phyloP scores from a whole-genome alignment of 2,888 invertebrate genomes.

The Aphodius granarius region DNA sequence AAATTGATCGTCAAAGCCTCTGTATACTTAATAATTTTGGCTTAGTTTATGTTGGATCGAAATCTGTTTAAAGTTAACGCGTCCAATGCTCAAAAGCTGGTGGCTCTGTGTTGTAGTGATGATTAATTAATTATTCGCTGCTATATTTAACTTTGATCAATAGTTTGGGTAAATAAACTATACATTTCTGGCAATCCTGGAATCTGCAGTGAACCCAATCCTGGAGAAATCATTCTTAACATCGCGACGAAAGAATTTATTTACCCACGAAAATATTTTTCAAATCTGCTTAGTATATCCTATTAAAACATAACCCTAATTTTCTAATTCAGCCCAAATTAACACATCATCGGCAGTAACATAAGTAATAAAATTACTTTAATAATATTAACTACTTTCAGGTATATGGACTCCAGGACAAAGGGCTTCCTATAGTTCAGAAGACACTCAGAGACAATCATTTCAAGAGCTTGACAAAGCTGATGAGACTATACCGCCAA shows the following conservation, averaged over 20 bases:
- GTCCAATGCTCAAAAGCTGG: not conserved
- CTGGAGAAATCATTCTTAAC: no score
- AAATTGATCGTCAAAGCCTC: not conserved
- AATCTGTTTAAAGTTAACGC: not conserved
- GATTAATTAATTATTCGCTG: not conserved
- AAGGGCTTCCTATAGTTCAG: slow-evolving; percentile 22
- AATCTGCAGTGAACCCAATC: no score
- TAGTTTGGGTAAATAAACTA: not conserved
- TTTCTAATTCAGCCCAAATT: not conserved
- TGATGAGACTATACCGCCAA: slow-evolving; percentile 65
- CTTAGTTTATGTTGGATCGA: not conserved
- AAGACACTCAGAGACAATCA: slow-evolving; percentile 41
- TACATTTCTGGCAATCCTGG: no score
- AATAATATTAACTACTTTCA: slow-evolving; percentile 25
- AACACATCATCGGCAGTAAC: not conserved
- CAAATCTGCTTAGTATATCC: not conserved
- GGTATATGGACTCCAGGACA: slow-evolving; percentile 66
- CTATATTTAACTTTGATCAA: not conserved
- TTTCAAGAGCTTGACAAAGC: slow-evolving; percentile 33
- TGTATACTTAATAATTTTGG: not conserved
- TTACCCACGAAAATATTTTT: no score
- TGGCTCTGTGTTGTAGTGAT: not conserved
- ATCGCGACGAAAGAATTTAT: no score
- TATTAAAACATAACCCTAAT: not conserved
- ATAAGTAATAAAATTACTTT: not conserved